A percentile compares a stretch with the other conserved stretches of the same genome.
These are phyloP conservation scores for Phalacrocorax brasilianus DNA, from an alignment of 2,113 vertebrate genomes.

Conservation along the genomic window DNA sequence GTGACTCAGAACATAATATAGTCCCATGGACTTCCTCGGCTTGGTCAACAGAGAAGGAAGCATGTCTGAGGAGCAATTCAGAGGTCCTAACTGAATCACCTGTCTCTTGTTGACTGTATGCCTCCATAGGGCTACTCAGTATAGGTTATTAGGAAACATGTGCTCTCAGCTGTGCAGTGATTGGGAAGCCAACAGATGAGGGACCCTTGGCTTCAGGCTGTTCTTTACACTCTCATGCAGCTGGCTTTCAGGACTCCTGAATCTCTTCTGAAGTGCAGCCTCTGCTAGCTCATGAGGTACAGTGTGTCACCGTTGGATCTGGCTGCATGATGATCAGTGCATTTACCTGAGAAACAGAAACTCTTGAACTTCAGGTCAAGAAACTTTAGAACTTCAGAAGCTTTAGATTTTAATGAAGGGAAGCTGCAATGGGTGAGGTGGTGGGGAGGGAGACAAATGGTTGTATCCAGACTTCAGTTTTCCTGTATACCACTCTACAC, in stretches of 20 bases:
- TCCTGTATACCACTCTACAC: neutral
- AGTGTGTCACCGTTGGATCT: neutral
- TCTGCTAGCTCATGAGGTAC: neutral
- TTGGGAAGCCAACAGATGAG: neutral
- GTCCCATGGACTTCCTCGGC: neutral
- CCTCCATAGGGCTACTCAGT: neutral
- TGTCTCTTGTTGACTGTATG: neutral
- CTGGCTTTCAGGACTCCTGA: neutral
- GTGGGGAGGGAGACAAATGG: neutral
- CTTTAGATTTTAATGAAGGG: neutral
- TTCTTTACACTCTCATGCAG: neutral
- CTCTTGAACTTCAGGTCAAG: neutral
- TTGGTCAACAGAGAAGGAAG: neutral
- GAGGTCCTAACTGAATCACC: neutral
- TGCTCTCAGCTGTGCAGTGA: neutral
- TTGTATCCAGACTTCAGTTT: neutral
- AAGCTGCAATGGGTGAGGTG: neutral
- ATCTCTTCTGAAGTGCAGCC: neutral
- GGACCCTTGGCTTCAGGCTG: neutral
- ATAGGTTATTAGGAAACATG: neutral
- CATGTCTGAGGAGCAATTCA: neutral
- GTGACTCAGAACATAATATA: neutral
- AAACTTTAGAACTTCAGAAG: neutral
- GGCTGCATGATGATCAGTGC: neutral
- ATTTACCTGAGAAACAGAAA: neutral